A percentile compares a stretch with the other conserved stretches of the same genome.
phyloP scores from a whole-genome alignment of 2,797 vertebrate genomes.

The Choloepus didactylus region DNA sequence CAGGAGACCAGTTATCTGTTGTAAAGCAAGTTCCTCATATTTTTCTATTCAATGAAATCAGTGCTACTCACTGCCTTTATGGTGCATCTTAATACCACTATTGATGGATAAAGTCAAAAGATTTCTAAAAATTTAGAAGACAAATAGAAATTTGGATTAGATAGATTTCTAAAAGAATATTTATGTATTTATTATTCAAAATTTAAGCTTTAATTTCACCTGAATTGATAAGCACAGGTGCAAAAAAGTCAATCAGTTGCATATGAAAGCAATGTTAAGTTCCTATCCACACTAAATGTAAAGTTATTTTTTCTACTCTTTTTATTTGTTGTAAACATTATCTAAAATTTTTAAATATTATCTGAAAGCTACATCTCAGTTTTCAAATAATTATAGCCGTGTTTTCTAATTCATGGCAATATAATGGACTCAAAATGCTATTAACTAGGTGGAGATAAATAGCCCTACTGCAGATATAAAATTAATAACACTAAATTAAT shows the following conservation, averaged over 20 bases:
- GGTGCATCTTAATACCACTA: background rate
- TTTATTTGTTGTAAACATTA: constrained; percentile 31
- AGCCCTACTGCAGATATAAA: background rate
- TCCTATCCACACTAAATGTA: background rate
- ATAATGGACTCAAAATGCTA: background rate
- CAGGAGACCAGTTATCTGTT: constrained; percentile 35
- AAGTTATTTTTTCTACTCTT: background rate
- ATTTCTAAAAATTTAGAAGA: background rate
- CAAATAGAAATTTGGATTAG: background rate
- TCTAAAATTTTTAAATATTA: constrained; percentile 12
- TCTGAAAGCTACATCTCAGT: background rate
- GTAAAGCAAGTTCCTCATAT: constrained; percentile 19
- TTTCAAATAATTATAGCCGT: background rate
- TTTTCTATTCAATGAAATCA: background rate
- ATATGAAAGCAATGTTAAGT: background rate
- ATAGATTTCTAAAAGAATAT: background rate
- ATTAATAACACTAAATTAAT: background rate
- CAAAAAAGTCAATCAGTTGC: background rate
- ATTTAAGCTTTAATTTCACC: constrained; percentile 36
- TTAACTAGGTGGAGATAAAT: constrained; percentile 31
- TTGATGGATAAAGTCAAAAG: background rate
- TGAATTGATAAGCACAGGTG: background rate
- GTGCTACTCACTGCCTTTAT: background rate
- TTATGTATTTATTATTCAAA: constrained; percentile 8
- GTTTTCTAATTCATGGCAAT: background rate